phyloP scores from a whole-genome alignment of 2,113 vertebrate species.

The Paedocypris sp. region DNA sequence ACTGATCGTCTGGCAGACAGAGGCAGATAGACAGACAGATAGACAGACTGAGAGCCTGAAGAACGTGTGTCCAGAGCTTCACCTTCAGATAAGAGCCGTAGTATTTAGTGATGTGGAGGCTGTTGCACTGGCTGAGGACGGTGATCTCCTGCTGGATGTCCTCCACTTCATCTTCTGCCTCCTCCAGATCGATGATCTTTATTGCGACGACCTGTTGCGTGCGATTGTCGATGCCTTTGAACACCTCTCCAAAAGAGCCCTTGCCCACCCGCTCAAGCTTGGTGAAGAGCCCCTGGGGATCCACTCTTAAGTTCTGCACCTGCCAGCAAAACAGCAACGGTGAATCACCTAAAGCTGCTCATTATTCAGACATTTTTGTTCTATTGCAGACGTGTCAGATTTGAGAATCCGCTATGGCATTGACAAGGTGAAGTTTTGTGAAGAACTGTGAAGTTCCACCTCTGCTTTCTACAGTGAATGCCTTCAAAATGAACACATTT shows the following conservation, averaged over 20 bases:
- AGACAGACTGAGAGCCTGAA: too few species aligned
- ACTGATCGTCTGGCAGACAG: too few species aligned
- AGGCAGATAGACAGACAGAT: too few species aligned
- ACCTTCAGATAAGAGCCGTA: constrained; percentile 97
- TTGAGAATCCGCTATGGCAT: too few species aligned
- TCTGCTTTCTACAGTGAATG: too few species aligned
- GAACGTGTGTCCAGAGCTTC: too few species aligned
- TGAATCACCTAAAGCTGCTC: not conserved
- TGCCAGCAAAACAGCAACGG: constrained; percentile 16
- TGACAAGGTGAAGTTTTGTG: too few species aligned
- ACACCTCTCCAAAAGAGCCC: constrained; percentile 95
- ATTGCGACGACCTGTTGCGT: constrained; percentile 97
- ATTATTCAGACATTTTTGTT: too few species aligned
- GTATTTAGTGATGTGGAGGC: constrained; percentile 94
- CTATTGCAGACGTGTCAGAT: too few species aligned
- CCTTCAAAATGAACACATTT: too few species aligned
- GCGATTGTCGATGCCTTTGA: constrained; percentile 96
- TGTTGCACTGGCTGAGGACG: constrained; percentile 97
- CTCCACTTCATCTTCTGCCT: constrained; percentile 97
- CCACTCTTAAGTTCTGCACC: constrained; percentile 74
- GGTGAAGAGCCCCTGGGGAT: constrained; percentile 91
- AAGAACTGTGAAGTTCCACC: too few species aligned
- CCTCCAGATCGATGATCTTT: constrained; percentile 97
- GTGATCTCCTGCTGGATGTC: constrained; percentile 98
- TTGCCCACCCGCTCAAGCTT: constrained; percentile 94